Evolutionary conservation across 1,140 invertebrate species (phyloP), one percentile per base, ranked within the genome.

Genomic region (Aphaenogaster ashmeadi): DNA sequence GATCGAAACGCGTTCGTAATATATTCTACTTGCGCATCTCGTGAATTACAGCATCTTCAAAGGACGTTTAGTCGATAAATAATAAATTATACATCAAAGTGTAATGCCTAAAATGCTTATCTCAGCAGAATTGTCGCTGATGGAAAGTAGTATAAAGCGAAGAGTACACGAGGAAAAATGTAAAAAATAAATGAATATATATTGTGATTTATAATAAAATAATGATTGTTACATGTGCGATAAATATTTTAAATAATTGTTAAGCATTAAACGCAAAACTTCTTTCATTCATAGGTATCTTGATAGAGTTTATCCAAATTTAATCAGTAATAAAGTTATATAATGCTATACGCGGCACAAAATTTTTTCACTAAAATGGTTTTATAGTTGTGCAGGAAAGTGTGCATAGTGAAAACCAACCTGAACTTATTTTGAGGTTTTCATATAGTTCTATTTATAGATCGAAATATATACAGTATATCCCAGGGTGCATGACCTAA

Each of bases 1-100:
- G 21, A 94, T 95, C 58, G 81, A 91, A 75, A 85, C 90, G 13
- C 87, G 87, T 72, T 92, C 92, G 80, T 93, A 91, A 92, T 89
- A 87, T 33, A 41, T 79, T 66, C 50, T 67, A 52, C 0, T n/a
- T 11, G 11, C 2, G n/a, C 1, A 3, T 13, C 36, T 67, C 44
- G 5, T 62, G 9, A 9, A 41, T 47, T n/a, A 56, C 21, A 13
- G 11, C 11, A 44, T 41, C 18, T 67, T 27, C 36, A 33, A 81
- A 27, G 36, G 13, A 71, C 78, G 44, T 81, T 81, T 81, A 81
- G 78, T 81, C 93, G 75, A 67, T 60, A 41, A 93, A 92, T 80
- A 95, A 74, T 74, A 85, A 85, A 85, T 85, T 85, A 4, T 50
- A 47, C 7, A 60, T 47, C 44, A 62, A 75, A 36, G 8, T 62